These are phyloP conservation scores for Micrasema longulum DNA, from an alignment of 1,140 invertebrate species.

Conservation along the genomic window DNA sequence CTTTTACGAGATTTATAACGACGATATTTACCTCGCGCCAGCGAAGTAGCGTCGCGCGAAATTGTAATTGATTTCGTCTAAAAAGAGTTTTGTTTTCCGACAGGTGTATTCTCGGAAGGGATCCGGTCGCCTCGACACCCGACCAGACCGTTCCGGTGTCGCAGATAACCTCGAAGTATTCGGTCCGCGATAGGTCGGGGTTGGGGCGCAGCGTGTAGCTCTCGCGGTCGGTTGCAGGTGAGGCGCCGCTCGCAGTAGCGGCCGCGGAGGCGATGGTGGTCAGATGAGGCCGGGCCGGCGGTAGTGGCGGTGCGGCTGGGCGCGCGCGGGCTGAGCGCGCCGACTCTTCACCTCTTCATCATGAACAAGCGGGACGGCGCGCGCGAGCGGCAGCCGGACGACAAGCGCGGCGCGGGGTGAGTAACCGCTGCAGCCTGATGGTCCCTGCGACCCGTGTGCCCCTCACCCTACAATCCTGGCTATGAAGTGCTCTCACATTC, in stretches of 20 bases:
- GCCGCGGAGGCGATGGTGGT: slow-evolving; percentile 26
- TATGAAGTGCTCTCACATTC: too few species aligned
- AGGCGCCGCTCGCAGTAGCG: background rate
- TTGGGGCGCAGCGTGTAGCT: background rate
- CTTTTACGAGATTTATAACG: slow-evolving; percentile 31
- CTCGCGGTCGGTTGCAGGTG: background rate
- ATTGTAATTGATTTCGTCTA: background rate
- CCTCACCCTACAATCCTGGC: too few species aligned
- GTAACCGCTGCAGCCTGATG: slow-evolving; percentile 37
- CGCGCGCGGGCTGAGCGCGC: slow-evolving; percentile 56
- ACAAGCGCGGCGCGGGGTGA: slow-evolving; percentile 66
- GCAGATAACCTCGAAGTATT: slow-evolving; percentile 32
- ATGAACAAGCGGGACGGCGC: slow-evolving; percentile 67
- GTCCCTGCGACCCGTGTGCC: background rate
- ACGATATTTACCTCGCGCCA: slow-evolving; percentile 5
- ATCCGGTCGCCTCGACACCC: slow-evolving; percentile 22
- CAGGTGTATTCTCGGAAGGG: slow-evolving; percentile 12
- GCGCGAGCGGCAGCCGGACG: slow-evolving; percentile 66
- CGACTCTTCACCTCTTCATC: slow-evolving; percentile 63
- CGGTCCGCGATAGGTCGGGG: slow-evolving; percentile 12
- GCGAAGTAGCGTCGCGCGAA: background rate
- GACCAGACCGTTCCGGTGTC: slow-evolving; percentile 34
- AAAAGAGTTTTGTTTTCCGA: slow-evolving; percentile 12
- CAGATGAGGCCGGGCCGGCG: slow-evolving; percentile 42
- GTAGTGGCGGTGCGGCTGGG: slow-evolving; percentile 50